Evolutionary conservation across 2,113 vertebrate species (phyloP).

Genomic region (Thamnophis sirtalis): DNA sequence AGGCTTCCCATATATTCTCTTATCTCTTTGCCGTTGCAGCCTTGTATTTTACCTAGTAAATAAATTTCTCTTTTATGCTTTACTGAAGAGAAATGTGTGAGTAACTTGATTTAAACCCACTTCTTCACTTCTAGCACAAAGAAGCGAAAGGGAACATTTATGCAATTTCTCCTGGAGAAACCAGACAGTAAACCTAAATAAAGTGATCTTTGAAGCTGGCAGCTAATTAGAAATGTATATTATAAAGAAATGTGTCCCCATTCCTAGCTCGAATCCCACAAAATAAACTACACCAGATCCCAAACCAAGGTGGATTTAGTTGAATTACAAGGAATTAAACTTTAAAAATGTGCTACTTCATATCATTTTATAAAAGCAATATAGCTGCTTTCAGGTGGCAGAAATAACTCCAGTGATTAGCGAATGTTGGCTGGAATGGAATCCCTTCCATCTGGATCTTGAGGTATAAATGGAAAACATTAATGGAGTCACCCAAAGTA

Average conservation of each 20-base stretch:
- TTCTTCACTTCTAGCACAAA: background rate
- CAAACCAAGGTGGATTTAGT: background rate
- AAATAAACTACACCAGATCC: background rate
- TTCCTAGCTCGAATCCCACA: background rate
- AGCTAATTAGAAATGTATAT: background rate
- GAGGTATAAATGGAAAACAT: background rate
- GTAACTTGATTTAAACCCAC: background rate
- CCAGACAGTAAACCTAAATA: background rate
- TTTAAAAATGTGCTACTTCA: background rate
- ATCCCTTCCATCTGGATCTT: slow-evolving; percentile 18
- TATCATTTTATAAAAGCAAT: background rate
- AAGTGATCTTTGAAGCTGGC: background rate
- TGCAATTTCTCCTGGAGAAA: background rate
- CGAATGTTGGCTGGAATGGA: slow-evolving; percentile 16
- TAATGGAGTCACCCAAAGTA: background rate
- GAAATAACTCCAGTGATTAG: slow-evolving; percentile 3
- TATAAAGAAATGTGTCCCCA: background rate
- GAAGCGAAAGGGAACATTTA: background rate
- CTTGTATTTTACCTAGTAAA: background rate
- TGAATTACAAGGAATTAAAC: background rate
- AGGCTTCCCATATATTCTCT: background rate
- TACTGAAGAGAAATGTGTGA: background rate
- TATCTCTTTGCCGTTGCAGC: background rate
- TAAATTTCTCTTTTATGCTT: background rate
- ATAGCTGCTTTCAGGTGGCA: background rate